phyloP scores from a whole-genome alignment of 2,888 invertebrate genomes.

The Cactoblastis cactorum region DNA sequence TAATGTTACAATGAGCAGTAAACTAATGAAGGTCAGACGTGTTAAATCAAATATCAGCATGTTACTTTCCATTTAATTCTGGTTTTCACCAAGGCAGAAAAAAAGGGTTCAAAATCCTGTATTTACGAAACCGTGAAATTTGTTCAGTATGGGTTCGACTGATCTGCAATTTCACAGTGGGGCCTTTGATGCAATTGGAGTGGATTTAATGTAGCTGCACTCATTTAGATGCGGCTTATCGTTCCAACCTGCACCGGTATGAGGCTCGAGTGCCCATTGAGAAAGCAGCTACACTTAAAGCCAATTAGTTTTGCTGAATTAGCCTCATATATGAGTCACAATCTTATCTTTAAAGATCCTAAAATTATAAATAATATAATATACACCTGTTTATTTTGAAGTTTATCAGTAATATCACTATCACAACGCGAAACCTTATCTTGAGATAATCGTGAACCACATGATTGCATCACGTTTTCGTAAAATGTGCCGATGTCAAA shows the following conservation, averaged over 20 bases:
- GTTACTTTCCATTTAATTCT: not conserved
- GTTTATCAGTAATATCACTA: no score
- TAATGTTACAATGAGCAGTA: not conserved
- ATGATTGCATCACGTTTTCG: constrained; percentile 29
- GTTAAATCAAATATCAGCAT: no score
- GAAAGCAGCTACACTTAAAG: constrained; percentile 58
- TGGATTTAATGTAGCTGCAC: constrained; percentile 61
- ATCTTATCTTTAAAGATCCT: no score
- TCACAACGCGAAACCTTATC: constrained; percentile 20
- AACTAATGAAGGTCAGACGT: no score
- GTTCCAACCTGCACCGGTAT: constrained; percentile 23
- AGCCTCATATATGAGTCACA: constrained; percentile 16
- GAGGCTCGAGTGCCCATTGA: constrained; percentile 39
- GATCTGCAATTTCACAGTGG: constrained; percentile 30
- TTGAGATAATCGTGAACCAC: constrained; percentile 29
- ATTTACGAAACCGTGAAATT: constrained; percentile 9
- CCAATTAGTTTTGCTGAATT: constrained; percentile 55
- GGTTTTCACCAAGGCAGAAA: not conserved
- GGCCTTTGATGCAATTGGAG: constrained; percentile 40
- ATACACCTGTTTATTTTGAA: not conserved
- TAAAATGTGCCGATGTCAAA: constrained; percentile 26
- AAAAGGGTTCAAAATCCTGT: not conserved
- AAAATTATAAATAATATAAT: not conserved
- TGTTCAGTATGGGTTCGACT: constrained; percentile 11
- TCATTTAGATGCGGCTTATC: constrained; percentile 32